Base-by-base conservation (phyloP, 2,888 invertebrate species). In the Hecatera dysodea region DNA sequence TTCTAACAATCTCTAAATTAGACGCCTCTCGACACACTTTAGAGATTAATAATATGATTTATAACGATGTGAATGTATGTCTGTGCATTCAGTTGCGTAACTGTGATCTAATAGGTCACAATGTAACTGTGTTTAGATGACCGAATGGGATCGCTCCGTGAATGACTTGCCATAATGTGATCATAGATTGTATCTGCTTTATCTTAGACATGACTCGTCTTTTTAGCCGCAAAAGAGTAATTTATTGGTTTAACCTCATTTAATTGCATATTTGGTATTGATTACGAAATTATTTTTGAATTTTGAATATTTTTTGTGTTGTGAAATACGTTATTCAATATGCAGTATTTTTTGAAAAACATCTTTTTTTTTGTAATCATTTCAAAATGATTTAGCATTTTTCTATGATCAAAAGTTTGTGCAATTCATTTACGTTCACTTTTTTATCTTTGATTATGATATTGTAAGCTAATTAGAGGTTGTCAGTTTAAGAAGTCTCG, bases 81-180 rank as follows among this genome's bases (percentile, higher is more conserved):
- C 59, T n/a, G 24, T 80, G 81, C 79, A 83, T 78, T 85, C 68
- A 62, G 69, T 87, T 87, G 72, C 76, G 73, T 79, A 87, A 87
- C 64, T 70, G 68, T 86, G 85, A 87, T 83, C 83, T 81, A 87
- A 83, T 86, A 86, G 87, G 83, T 87, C 85, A 86, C 55, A 75
- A 74, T 73, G 67, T 74, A 66, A 52, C 56, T 57, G 60, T 70
- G 33, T 80, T 61, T 63, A 65, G 44, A 72, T 82, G 59, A 65
- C 55, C 59, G 63, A 50, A 57, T 66, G 52, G 70, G 59, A 67
- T 68, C 29, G 9, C 6, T 57, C 0, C 15, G 52, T 52, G 57
- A 67, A 64, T 55, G 39, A 36, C 15, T 8, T 39, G 65, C 57
- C 60, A 56, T 67, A 44, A 52, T 67, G 27, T 57, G 46, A 64